These are phyloP conservation scores for Sandelia bainsii DNA, from an alignment of 2,797 vertebrate genomes.

Conservation along the genomic window DNA sequence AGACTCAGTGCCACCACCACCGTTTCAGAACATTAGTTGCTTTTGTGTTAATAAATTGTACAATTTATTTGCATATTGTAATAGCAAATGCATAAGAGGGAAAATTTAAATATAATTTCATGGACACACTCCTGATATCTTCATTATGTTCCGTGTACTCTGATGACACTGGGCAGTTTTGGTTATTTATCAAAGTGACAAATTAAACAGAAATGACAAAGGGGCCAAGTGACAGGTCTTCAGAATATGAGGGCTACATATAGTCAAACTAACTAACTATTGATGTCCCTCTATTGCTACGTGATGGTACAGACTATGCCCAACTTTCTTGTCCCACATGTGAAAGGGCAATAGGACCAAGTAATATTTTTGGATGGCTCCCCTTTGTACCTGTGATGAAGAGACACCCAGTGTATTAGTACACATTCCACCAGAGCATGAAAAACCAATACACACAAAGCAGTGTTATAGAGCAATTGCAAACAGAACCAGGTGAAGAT, in stretches of 20 bases:
- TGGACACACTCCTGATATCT: neutral
- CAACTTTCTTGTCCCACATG: neutral
- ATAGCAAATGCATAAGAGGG: neutral
- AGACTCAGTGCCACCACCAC: neutral
- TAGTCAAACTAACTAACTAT: neutral
- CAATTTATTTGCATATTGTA: neutral
- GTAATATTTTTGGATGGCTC: neutral
- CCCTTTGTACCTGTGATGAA: neutral
- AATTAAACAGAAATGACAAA: neutral
- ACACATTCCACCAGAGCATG: neutral
- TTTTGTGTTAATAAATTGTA: neutral
- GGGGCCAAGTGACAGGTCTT: neutral
- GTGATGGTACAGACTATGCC: neutral
- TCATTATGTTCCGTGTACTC: neutral
- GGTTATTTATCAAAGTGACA: conserved; percentile 5
- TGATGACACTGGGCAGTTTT: neutral
- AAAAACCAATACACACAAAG: conserved; percentile 2
- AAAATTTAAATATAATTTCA: neutral
- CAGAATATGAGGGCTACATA: neutral
- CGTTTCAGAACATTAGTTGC: neutral
- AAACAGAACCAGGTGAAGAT: conserved; percentile 24
- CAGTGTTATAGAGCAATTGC: conserved; percentile 15
- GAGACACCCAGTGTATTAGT: neutral
- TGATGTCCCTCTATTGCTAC: neutral
- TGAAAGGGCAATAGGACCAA: neutral